Evolutionary conservation across 2,888 invertebrate species (phyloP), one percentile per base, ranked within the genome.

Genomic region (Papilio gigon): DNA sequence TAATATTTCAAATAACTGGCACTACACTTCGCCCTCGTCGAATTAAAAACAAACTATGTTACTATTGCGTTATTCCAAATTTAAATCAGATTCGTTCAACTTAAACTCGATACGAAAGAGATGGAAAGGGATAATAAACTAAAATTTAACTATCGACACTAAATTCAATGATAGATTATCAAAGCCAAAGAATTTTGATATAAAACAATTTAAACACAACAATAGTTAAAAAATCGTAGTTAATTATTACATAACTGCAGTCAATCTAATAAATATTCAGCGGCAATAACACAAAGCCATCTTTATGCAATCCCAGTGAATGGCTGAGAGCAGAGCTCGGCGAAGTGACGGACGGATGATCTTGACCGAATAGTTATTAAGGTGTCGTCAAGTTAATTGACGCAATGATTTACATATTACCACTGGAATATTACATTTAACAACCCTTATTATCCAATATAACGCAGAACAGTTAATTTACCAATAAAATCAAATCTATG

Each of bases 251-350:
- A 35, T 44, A 47, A 66, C 17, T 66, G 47, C 22, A 17, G 50
- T 61, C 27, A 60, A 37, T 11, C 27, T 27, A 33, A 27, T 64
- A 47, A 50, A 50, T 27, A 35, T 14, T 37, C 59, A 30, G n/a
- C n/a, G 64, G 37, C 47, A 50, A 50, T 40, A 68, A 35, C 53
- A 42, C 22, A 20, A 40, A 53, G 42, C 62, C 59, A 62, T 44
- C 37, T 17, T 69, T 69, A 69, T 53, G 65, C 59, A 69, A 69
- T 60, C 53, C 42, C 40, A 53, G 68, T 65, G 68, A 69, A 69
- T 22, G 68, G 65, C 17, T 61, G 35, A 33, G 50, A 40, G 47
- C 30, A 20, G 27, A n/a, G 58, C 35, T 47, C 20, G 30, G 8
- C 20, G 47, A 50, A 47, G 63, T 59, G 64, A 68, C 59, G 25